These are phyloP conservation scores for Rhabdomys pumilio DNA, from an alignment of 2,797 vertebrate species.

Conservation along the genomic window DNA sequence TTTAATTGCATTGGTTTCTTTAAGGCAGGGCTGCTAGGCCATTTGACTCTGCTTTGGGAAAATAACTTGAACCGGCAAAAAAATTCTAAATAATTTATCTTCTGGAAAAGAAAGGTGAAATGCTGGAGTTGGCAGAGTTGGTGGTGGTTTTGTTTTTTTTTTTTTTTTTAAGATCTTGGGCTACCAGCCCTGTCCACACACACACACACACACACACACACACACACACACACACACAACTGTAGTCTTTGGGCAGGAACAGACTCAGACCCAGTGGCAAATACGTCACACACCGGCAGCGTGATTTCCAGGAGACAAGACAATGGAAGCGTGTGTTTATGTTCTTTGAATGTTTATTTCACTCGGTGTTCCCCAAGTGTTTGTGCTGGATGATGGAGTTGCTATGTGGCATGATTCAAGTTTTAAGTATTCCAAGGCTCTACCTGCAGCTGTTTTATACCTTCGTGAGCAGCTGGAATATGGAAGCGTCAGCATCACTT, in stretches of 20 bases:
- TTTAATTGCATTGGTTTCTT: slow-evolving; percentile 76
- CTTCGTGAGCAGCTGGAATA: slow-evolving; percentile 52
- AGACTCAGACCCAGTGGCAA: slow-evolving; percentile 9
- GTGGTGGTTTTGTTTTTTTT: neutral
- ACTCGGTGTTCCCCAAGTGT: neutral
- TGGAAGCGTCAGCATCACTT: slow-evolving; percentile 29
- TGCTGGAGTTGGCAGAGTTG: slow-evolving; percentile 72
- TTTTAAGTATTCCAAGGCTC: slow-evolving; percentile 57
- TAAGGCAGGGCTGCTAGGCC: slow-evolving; percentile 62
- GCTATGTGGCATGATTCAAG: slow-evolving; percentile 61
- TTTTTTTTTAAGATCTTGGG: slow-evolving; percentile 27
- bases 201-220: neutral
- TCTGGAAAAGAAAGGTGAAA: slow-evolving; percentile 73
- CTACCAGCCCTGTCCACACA: neutral
- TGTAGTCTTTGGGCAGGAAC: slow-evolving; percentile 58
- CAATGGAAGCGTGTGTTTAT: neutral
- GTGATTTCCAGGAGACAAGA: slow-evolving; percentile 27
- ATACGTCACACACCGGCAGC: neutral
- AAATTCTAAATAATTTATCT: slow-evolving; percentile 80
- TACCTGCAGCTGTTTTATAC: slow-evolving; percentile 61
- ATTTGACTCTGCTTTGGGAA: slow-evolving; percentile 75
- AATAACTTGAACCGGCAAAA: slow-evolving; percentile 81
- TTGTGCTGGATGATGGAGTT: slow-evolving; percentile 17
- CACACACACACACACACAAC: neutral
- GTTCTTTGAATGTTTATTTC: slow-evolving; percentile 62